Evolutionary conservation across 1,140 invertebrate genomes (phyloP).

Genomic region (Apis cerana): DNA sequence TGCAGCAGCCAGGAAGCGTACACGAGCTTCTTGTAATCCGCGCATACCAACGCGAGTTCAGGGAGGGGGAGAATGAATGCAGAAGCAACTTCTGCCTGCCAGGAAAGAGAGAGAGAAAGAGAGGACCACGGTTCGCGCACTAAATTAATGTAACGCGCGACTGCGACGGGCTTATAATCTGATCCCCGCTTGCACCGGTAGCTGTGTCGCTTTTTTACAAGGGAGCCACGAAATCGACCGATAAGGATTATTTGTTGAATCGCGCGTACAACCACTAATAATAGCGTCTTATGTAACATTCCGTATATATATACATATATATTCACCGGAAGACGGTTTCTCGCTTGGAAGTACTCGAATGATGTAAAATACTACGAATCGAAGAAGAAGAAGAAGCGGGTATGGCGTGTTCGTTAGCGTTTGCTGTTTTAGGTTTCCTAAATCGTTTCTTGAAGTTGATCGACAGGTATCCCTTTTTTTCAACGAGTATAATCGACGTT

Average conservation of each 20-base stretch:
- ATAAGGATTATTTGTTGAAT: slow-evolving; percentile 65
- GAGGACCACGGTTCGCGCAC: slow-evolving; percentile 17
- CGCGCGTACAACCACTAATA: slow-evolving; percentile 18
- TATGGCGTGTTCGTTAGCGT: not conserved
- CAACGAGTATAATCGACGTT: not conserved
- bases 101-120: not conserved
- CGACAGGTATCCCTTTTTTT: not conserved
- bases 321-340: not conserved
- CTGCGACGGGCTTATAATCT: slow-evolving; percentile 54
- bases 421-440: not conserved
- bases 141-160: slow-evolving; percentile 56
- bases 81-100: not conserved
- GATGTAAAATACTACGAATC: not conserved
- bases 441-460: not conserved
- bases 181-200: slow-evolving; percentile 50
- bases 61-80: slow-evolving; percentile 24
- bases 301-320: not conserved
- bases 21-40: slow-evolving; percentile 45
- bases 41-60: slow-evolving; percentile 22
- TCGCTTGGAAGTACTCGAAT: not conserved
- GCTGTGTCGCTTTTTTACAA: slow-evolving; percentile 47
- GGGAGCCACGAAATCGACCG: slow-evolving; percentile 31
- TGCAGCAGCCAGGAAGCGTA: slow-evolving; percentile 37
- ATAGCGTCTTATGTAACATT: slow-evolving; percentile 4
- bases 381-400: not conserved